A percentile compares a stretch with the other conserved stretches of the same genome.
These are phyloP conservation scores for Andricus quercusramuli DNA, from an alignment of 2,888 invertebrate genomes.

Conservation along the genomic window DNA sequence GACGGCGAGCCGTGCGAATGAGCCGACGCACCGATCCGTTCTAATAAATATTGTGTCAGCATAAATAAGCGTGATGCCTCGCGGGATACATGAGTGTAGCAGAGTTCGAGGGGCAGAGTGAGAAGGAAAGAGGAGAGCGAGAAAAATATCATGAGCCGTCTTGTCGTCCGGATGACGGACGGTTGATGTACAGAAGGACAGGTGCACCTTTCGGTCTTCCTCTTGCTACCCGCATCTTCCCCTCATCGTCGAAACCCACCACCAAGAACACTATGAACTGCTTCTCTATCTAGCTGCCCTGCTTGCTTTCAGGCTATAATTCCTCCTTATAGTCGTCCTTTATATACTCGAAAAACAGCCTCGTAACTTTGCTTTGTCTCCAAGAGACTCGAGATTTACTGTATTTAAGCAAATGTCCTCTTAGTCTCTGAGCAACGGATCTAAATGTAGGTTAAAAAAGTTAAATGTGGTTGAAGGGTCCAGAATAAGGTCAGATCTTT, in stretches of 20 bases:
- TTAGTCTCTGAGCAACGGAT: neutral
- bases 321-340: slow-evolving; percentile 44
- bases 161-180: slow-evolving; percentile 58
- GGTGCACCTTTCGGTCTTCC: slow-evolving; percentile 66
- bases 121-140: slow-evolving; percentile 31
- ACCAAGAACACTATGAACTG: slow-evolving; percentile 3
- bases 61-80: slow-evolving; percentile 75
- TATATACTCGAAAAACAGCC: slow-evolving; percentile 22
- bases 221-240: slow-evolving; percentile 38
- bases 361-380: slow-evolving; percentile 31
- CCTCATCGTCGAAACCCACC: slow-evolving; percentile 30
- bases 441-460: neutral
- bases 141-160: slow-evolving; percentile 49
- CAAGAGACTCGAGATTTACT: slow-evolving; percentile 20
- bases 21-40: slow-evolving; percentile 76
- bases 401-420: slow-evolving; percentile 24
- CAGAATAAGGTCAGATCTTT: neutral
- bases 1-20: slow-evolving; percentile 61
- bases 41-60: slow-evolving; percentile 79
- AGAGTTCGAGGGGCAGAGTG: slow-evolving; percentile 45
- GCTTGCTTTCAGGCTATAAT: slow-evolving; percentile 29
- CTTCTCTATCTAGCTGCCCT: slow-evolving; percentile 19
- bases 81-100: slow-evolving; percentile 57
- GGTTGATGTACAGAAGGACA: slow-evolving; percentile 76
- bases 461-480: neutral